These are phyloP conservation scores for Drosophila acutilabella DNA, from an alignment of 2,888 invertebrate species.

Conservation along the genomic window DNA sequence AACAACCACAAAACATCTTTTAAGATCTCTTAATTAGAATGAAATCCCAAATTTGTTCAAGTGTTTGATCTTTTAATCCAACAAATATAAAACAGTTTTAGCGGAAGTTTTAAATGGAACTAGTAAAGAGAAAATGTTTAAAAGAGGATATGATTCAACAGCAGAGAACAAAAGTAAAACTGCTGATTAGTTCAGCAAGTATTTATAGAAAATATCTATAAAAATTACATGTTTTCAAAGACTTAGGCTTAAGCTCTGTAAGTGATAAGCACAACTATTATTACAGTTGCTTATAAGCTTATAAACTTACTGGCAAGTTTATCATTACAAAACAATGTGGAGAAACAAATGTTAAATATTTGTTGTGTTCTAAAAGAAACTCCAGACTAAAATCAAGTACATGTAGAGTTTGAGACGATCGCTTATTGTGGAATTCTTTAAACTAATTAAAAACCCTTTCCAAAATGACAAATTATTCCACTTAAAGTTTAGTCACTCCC, in stretches of 20 bases:
- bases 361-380: too few relatives aligned
- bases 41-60: slow-evolving; percentile 44
- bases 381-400: too few relatives aligned
- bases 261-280: slow-evolving; percentile 13
- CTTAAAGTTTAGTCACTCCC: too few relatives aligned
- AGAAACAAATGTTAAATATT: too few relatives aligned
- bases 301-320: neutral
- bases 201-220: slow-evolving; percentile 5
- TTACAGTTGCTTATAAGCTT: neutral
- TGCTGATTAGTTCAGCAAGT: slow-evolving; percentile 7
- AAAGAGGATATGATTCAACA: slow-evolving; percentile 49
- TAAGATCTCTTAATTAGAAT: slow-evolving; percentile 58
- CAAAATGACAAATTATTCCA: too few relatives aligned
- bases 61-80: slow-evolving; percentile 38
- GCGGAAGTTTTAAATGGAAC: slow-evolving; percentile 40
- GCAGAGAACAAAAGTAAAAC: slow-evolving; percentile 1
- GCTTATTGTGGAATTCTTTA: too few relatives aligned
- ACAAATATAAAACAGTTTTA: slow-evolving; percentile 20
- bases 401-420: too few relatives aligned
- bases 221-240: neutral
- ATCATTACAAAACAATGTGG: too few relatives aligned
- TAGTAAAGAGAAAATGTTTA: slow-evolving; percentile 15
- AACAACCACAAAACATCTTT: slow-evolving; percentile 23
- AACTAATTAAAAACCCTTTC: too few relatives aligned
- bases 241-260: neutral